Conservation (phyloP, 2,797 vertebrate species). For the Microcaecilia unicolor region DNA sequence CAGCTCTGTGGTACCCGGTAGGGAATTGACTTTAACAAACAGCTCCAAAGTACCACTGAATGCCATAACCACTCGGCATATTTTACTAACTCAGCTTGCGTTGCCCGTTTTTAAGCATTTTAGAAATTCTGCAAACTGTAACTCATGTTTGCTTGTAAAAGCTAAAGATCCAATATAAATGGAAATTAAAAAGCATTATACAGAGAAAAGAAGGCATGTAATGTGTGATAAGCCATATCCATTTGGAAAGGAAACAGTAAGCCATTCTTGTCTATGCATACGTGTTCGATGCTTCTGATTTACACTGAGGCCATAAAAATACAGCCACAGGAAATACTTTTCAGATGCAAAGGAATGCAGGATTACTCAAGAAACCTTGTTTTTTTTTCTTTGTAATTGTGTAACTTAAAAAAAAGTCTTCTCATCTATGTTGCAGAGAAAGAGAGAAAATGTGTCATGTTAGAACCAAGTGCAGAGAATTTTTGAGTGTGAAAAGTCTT, state of each 20-base stretch:
- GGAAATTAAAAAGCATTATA: constrained; percentile 19
- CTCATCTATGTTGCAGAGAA: neutral
- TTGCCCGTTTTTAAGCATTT: constrained; percentile 29
- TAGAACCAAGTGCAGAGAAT: fast-evolving
- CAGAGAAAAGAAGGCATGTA: neutral
- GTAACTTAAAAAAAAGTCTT: neutral
- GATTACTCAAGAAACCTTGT: neutral
- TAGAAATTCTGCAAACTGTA: constrained; percentile 11
- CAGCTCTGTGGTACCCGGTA: too few relatives aligned
- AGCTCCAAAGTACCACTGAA: too few relatives aligned
- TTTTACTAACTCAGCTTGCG: constrained; percentile 13
- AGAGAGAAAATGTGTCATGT: neutral
- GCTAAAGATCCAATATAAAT: constrained; percentile 11
- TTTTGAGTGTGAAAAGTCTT: neutral
- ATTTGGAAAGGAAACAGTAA: neutral
- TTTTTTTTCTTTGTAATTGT: too few relatives aligned
- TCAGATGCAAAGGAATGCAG: neutral
- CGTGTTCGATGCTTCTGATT: neutral
- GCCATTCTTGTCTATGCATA: neutral
- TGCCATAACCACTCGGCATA: too few relatives aligned
- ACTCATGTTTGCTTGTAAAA: constrained; percentile 21
- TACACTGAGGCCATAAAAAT: neutral
- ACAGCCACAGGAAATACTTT: neutral
- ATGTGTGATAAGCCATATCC: neutral
- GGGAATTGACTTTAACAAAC: too few relatives aligned